phyloP scores from a whole-genome alignment of 1,140 invertebrate species.

The Hyposmocoma kahamanoa region DNA sequence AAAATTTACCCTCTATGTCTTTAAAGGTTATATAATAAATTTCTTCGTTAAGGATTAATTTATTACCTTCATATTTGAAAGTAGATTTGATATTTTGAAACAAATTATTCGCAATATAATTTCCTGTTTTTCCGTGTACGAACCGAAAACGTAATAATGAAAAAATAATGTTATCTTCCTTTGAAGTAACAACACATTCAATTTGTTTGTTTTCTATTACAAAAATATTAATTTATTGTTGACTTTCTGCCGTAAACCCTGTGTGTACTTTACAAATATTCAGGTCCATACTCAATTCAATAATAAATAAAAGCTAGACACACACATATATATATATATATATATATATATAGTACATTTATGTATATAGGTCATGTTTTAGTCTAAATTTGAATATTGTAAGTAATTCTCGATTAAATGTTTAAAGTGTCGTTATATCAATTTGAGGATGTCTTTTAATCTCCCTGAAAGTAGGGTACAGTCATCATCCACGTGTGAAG shows the following conservation, averaged over 20 bases:
- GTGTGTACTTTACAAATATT: too few relatives aligned
- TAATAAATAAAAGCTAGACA: neutral
- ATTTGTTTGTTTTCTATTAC: too few relatives aligned
- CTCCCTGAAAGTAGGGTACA: constrained; percentile 43
- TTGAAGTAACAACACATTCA: too few relatives aligned
- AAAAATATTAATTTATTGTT: too few relatives aligned
- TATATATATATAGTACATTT: neutral
- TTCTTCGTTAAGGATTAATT: too few relatives aligned
- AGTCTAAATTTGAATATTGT: neutral
- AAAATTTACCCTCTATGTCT: neutral
- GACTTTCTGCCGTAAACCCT: too few relatives aligned
- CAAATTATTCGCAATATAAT: neutral
- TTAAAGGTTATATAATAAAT: constrained; percentile 12
- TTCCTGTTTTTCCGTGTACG: too few relatives aligned
- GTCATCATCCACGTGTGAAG: constrained; percentile 20
- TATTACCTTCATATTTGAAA: neutral
- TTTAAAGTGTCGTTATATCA: neutral
- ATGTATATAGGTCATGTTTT: neutral
- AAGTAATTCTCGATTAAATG: neutral
- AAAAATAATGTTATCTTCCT: neutral
- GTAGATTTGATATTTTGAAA: constrained; percentile 19
- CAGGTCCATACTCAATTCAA: neutral
- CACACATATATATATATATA: neutral
- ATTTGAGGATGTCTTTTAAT: constrained; percentile 13
- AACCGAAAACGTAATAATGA: neutral